These are phyloP conservation scores for Callorhinus ursinus DNA, from an alignment of 2,113 vertebrate genomes.

Conservation along the genomic window DNA sequence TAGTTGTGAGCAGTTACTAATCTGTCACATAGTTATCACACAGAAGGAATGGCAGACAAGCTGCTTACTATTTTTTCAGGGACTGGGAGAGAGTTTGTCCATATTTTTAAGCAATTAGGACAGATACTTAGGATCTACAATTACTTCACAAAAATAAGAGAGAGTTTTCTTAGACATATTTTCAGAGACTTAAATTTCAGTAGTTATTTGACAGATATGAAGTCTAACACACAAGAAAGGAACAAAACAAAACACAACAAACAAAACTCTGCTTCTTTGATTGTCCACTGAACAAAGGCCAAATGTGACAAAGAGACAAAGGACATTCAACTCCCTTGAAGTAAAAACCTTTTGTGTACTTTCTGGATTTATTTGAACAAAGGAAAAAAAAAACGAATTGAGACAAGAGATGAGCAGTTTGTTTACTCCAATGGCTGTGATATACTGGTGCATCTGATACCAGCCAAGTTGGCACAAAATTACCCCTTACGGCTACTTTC, in stretches of 20 bases:
- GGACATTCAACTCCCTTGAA: conserved; percentile 52
- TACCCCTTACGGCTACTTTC: not conserved
- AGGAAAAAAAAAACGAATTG: not conserved
- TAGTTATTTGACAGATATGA: conserved; percentile 43
- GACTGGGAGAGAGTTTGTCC: not conserved
- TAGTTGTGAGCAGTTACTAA: not conserved
- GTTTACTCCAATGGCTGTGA: conserved; percentile 31
- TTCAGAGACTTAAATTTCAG: conserved; percentile 43
- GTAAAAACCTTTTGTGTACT: conserved; percentile 47
- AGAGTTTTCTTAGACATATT: not conserved
- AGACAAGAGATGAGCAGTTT: not conserved
- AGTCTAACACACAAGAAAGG: not conserved
- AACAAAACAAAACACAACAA: not conserved
- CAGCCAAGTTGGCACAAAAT: not conserved
- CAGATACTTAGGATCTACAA: not conserved
- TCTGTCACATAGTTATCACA: not conserved
- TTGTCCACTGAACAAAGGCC: conserved; percentile 65
- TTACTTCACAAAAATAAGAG: not conserved
- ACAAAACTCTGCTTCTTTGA: conserved; percentile 42
- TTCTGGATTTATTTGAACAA: conserved; percentile 45
- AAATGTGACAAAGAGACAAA: conserved; percentile 34
- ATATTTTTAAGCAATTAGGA: conserved; percentile 2
- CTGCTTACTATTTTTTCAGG: not conserved
- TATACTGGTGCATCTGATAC: not conserved
- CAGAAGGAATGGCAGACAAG: not conserved